phyloP scores from a whole-genome alignment of 1,140 invertebrate species.

The Calliphora vicina region DNA sequence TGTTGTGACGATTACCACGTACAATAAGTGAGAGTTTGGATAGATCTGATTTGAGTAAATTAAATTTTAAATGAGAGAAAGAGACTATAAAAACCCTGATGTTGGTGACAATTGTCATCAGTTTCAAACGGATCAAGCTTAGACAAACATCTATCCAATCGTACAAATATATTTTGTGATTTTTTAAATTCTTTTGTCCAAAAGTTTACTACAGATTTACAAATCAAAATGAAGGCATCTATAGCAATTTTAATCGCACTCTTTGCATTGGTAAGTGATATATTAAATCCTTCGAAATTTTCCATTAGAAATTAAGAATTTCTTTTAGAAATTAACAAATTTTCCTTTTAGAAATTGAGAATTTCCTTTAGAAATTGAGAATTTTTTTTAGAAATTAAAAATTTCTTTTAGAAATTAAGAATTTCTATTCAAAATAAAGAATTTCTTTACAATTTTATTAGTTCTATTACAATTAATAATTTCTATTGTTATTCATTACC shows the following conservation, averaged over 20 bases:
- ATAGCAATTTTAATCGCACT: constrained; percentile 52
- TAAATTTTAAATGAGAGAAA: background rate
- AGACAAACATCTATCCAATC: background rate
- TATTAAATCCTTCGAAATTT: background rate
- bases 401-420: too few relatives aligned
- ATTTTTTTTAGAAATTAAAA: too few relatives aligned
- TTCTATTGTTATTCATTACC: background rate
- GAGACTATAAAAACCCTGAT: constrained; percentile 10
- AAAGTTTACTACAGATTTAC: background rate
- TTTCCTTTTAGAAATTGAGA: too few relatives aligned
- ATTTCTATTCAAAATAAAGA: too few relatives aligned
- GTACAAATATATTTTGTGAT: constrained; percentile 2
- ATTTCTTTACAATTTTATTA: too few relatives aligned
- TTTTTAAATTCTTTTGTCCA: background rate
- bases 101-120: background rate
- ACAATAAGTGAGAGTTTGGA: too few relatives aligned
- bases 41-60: background rate
- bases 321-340: too few relatives aligned
- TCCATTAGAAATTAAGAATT: too few relatives aligned
- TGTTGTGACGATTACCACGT: too few relatives aligned
- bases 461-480: too few relatives aligned
- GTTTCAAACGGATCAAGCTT: constrained; percentile 22
- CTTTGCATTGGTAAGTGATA: constrained; percentile 44
- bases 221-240: constrained; percentile 35
- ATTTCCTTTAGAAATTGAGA: too few relatives aligned